Percentiles rank a stretch among this genome's conserved stretches.
These are phyloP conservation scores for Hippocampus comes DNA, from an alignment of 2,113 vertebrate species.

Conservation along the genomic window DNA sequence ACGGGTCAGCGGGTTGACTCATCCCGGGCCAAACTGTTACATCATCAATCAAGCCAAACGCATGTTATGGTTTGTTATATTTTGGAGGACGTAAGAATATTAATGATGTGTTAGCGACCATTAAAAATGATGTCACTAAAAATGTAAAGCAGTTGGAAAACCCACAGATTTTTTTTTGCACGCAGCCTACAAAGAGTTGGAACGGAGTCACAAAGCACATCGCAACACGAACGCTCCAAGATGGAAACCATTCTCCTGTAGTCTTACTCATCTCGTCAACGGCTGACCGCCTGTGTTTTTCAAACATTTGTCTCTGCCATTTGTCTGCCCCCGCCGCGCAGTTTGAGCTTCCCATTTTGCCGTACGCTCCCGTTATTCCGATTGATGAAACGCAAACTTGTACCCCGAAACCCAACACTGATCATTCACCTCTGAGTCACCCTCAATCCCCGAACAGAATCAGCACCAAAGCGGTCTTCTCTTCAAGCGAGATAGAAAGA, in stretches of 20 bases:
- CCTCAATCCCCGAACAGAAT: slow-evolving; percentile 22
- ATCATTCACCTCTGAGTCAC: slow-evolving; percentile 43
- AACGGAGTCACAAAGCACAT: not conserved
- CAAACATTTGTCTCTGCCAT: slow-evolving; percentile 53
- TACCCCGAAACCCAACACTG: slow-evolving; percentile 54
- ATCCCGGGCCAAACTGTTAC: not conserved
- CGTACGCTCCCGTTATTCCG: slow-evolving; percentile 52
- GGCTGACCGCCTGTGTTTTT: slow-evolving; percentile 36
- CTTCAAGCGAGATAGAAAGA: slow-evolving; percentile 46
- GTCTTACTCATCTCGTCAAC: slow-evolving; percentile 34
- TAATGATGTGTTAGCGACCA: not conserved
- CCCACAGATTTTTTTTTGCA: not conserved
- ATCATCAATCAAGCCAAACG: not conserved
- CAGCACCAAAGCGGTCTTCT: slow-evolving; percentile 36
- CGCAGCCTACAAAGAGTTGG: not conserved
- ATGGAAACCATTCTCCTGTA: slow-evolving; percentile 25
- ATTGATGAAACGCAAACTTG: slow-evolving; percentile 33
- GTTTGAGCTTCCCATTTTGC: slow-evolving; percentile 40
- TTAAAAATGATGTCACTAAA: not conserved
- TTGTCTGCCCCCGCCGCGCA: slow-evolving; percentile 33
- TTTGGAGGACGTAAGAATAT: not conserved
- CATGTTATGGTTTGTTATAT: not conserved
- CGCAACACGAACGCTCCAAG: slow-evolving; percentile 6
- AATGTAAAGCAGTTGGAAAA: not conserved
- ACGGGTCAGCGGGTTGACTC: not conserved